phyloP scores from a whole-genome alignment of 2,888 invertebrate genomes.

The Callyntrura guangdongensis region DNA sequence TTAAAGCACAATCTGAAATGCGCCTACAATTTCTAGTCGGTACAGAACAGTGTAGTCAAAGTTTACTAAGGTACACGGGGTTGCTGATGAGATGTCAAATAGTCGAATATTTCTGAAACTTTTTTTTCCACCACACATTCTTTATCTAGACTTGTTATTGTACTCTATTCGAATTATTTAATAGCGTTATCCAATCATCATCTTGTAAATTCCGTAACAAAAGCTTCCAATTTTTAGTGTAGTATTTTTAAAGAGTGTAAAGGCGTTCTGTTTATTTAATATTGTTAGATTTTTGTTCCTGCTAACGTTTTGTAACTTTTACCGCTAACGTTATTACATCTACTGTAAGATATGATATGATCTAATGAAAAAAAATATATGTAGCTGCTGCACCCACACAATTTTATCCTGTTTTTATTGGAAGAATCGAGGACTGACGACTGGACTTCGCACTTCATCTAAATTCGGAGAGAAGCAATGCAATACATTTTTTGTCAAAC shows the following conservation, averaged over 20 bases:
- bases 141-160: slow-evolving; percentile 47
- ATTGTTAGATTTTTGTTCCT: not conserved
- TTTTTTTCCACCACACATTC: slow-evolving; percentile 41
- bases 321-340: slow-evolving; percentile 1
- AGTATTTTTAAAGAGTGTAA: slow-evolving; percentile 20
- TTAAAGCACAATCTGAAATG: slow-evolving; percentile 71
- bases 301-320: not conserved
- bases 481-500: slow-evolving; percentile 47
- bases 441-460: slow-evolving; percentile 76
- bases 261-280: not conserved
- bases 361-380: not conserved
- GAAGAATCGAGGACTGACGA: slow-evolving; percentile 73
- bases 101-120: not conserved
- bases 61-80: too few relatives aligned
- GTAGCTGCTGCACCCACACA: not conserved
- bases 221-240: too few relatives aligned
- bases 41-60: slow-evolving; percentile 19
- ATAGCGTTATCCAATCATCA: too few relatives aligned
- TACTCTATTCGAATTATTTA: too few relatives aligned
- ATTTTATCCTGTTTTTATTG: slow-evolving; percentile 39
- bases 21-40: slow-evolving; percentile 47
- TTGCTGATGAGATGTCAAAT: slow-evolving; percentile 14
- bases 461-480: not conserved
- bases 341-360: not conserved
- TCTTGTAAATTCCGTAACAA: too few relatives aligned